Base-by-base conservation (phyloP, 2,113 vertebrate genomes). In the Pygoscelis adeliae region DNA sequence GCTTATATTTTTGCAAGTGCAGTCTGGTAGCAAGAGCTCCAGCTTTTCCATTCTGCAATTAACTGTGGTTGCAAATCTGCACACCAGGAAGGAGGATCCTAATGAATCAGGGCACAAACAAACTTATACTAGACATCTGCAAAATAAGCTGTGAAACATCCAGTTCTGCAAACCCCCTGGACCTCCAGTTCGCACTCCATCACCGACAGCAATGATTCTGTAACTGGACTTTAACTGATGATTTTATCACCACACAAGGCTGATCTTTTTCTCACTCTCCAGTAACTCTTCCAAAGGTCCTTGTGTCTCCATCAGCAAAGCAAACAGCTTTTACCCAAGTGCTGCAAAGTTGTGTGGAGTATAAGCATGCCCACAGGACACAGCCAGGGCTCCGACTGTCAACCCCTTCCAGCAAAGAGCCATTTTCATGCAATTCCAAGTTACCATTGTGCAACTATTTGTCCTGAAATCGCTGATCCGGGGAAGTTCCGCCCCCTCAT, bases 381-480 rank as follows among this genome's bases (percentile, higher is more conserved):
- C 70, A 40, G 34, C 22, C 74, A 46, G 81, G 22, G 65, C 83
- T 74, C 38, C 66, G 79, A 19, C 56, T 36, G 1, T 40, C 52
- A 4, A 29, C 62, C 62, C 47, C 66, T 65, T 38, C 49, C 94
- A 87, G 58, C 87, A 65, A 40, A 72, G 53, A 88, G 15, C 46
- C 79, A 0, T 36, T n/a, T 38, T 13, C 95, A 96, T 91, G 93
- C 87, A 93, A 21, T 46, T 44, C 74, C 82, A 36, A 40, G 38
- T 74, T 44, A 77, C 67, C 84, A 49, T 5, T 91, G 81, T 93
- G 89, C 94, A 94, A n/a, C 9, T 14, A 1, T 26, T 70, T 4
- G 8, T 52, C 71, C 59, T 27, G 2, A 67, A 82, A 82, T 6
- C 2, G 0, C 62, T 20, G 3, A 7, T 5, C 34, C 4, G 1